phyloP scores from a whole-genome alignment of 2,797 vertebrate species.

The Sebastes trivittatus region DNA sequence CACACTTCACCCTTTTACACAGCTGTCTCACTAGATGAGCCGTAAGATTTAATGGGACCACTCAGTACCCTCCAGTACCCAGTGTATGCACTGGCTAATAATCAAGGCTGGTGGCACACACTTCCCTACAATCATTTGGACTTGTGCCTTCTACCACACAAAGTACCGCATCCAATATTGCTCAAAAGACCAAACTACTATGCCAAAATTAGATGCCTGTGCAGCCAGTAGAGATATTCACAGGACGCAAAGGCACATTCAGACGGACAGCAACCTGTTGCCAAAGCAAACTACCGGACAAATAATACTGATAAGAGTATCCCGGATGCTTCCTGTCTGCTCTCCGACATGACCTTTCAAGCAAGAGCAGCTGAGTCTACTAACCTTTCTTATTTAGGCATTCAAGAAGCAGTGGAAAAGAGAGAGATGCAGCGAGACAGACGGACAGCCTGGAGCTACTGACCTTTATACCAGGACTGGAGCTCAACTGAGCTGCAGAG shows the following conservation, averaged over 20 bases:
- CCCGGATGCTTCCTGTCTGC: slow-evolving; percentile 53
- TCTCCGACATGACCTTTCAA: slow-evolving; percentile 71
- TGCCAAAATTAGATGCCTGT: background rate
- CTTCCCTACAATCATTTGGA: slow-evolving; percentile 19
- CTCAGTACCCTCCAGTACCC: slow-evolving; percentile 12
- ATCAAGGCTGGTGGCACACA: slow-evolving; percentile 23
- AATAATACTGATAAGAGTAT: slow-evolving; percentile 61
- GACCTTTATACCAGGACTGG: slow-evolving; percentile 72
- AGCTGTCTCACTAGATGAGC: slow-evolving; percentile 33
- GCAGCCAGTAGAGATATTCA: slow-evolving; percentile 14
- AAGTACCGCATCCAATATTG: background rate
- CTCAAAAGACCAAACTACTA: slow-evolving; percentile 7
- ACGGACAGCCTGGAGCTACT: slow-evolving; percentile 75
- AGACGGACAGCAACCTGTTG: slow-evolving; percentile 29
- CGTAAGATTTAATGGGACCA: slow-evolving; percentile 27
- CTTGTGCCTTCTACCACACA: background rate
- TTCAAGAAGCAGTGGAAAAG: slow-evolving; percentile 69
- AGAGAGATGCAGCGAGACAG: slow-evolving; percentile 67
- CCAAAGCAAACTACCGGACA: slow-evolving; percentile 61
- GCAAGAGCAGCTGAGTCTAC: slow-evolving; percentile 66
- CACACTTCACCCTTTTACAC: slow-evolving; percentile 17
- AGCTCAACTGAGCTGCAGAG: slow-evolving; percentile 69
- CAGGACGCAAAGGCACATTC: background rate
- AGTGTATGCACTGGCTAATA: slow-evolving; percentile 15
- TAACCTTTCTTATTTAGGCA: slow-evolving; percentile 78